Base-by-base conservation (phyloP, 2,888 invertebrate species). In the Himalopsyche tibetana region DNA sequence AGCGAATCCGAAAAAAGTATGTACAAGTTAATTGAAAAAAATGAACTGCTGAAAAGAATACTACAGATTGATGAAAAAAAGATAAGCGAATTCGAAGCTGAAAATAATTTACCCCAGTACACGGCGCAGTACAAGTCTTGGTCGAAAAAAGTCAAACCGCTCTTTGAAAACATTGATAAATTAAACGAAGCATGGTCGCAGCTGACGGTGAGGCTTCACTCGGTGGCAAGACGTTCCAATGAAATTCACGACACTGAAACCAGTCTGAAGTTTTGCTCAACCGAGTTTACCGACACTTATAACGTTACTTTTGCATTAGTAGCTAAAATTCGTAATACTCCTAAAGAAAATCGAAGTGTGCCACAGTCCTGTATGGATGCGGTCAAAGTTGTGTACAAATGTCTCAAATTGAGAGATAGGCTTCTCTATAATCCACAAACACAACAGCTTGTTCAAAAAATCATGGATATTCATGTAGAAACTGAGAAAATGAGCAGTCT, bases 351-450 rank as follows among this genome's bases (percentile, higher is more conserved):
- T 85, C 92, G 92, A 89, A 91, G 91, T 40, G 91, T 91, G 89
- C 92, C 92, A 79, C 91, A 91, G 69, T 92, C 93, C 89, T 93
- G 93, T 88, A 91, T 91, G 85, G 93, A 93, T 74, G 94, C 95
- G 89, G 93, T 93, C 38, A 94, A 93, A 90, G 90, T 94, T 80
- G 91, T 95, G 55, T 94, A 94, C 88, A 92, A 94, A 85, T 94
- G 94, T 86, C 90, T 95, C 0, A 94, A 94, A 90, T 90, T 93
- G 5, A 92, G 94, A 89, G 93, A 92, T 88, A 92, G 91, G 89
- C 92, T 94, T 86, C 90, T 95, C 74, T 90, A 90, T 85, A 92
- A 93, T 89, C 90, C 92, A 74, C 91, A 91, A n/a, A 91, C 91
- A 82, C 93, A 93, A 89, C 90, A 91, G 36, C 93, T 92, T 90